These are phyloP conservation scores for Drosophila mettleri DNA, from an alignment of 2,888 invertebrate genomes.

Conservation along the genomic window DNA sequence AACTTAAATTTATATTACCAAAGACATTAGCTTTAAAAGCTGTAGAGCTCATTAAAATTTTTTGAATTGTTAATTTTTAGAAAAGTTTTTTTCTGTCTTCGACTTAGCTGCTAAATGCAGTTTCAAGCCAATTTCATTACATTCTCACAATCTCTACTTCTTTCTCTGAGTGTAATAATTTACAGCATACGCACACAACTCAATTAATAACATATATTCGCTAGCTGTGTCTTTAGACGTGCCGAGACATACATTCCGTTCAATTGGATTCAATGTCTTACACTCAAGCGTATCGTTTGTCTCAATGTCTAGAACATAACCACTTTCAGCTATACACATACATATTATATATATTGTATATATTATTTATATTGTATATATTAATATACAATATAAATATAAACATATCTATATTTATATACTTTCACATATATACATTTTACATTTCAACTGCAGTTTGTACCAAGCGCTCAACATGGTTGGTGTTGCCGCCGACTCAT, in stretches of 20 bases:
- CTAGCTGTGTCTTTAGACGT: conserved; percentile 30
- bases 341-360: neutral
- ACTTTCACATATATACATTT: neutral
- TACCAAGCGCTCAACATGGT: conserved; percentile 75
- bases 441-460: conserved; percentile 21
- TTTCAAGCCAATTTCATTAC: no score
- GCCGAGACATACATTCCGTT: conserved; percentile 48
- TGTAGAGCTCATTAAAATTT: no score
- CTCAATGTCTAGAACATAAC: conserved; percentile 4
- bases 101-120: no score
- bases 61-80: no score
- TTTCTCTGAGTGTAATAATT: conserved; percentile 9
- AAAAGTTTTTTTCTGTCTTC: no score
- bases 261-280: conserved; percentile 70
- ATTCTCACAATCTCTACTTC: neutral
- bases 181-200: conserved; percentile 18
- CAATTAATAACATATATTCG: conserved; percentile 55
- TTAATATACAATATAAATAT: no score
- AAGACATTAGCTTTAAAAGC: no score
- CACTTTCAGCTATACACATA: neutral
- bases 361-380: no score
- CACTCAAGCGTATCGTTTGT: conserved; percentile 20
- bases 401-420: neutral
- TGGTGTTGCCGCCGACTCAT: conserved; percentile 73
- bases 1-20: no score